Conservation (phyloP, 2,888 invertebrate species). For the Lycia hirtaria region DNA sequence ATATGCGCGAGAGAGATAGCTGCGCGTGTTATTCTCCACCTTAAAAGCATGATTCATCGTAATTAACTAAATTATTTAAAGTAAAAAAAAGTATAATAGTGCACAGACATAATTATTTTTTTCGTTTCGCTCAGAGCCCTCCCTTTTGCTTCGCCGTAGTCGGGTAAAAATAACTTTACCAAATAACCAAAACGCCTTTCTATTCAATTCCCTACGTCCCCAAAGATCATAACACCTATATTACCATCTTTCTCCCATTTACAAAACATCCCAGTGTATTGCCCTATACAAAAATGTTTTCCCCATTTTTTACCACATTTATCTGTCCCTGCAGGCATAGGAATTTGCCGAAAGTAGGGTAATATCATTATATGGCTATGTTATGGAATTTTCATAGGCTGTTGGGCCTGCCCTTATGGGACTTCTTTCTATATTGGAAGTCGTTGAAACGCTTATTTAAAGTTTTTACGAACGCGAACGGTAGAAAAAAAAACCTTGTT, state of each 20-base stretch:
- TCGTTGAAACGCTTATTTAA: background rate
- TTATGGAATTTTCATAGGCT: conserved; percentile 19
- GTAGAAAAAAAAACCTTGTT: too few species aligned
- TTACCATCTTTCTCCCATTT: conserved; percentile 15
- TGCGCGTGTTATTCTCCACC: too few species aligned
- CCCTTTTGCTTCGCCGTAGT: too few species aligned
- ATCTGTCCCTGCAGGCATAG: conserved; percentile 18
- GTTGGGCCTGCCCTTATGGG: conserved; percentile 4
- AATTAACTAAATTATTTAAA: too few species aligned
- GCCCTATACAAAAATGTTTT: conserved; percentile 17
- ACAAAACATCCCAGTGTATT: conserved; percentile 10
- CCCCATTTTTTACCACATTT: conserved; percentile 19
- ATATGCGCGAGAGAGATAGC: too few species aligned
- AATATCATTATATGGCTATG: conserved; percentile 24
- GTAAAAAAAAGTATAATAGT: too few species aligned
- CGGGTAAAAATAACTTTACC: background rate
- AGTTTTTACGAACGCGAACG: too few species aligned
- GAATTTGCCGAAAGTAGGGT: conserved; percentile 25
- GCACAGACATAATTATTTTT: too few species aligned
- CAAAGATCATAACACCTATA: conserved; percentile 16
- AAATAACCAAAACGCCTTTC: background rate
- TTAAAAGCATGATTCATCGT: too few species aligned
- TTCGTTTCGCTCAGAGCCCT: too few species aligned
- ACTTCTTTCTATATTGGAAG: background rate
- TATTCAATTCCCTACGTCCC: conserved; percentile 3